Evolutionary conservation across 2,113 vertebrate genomes (phyloP).

Genomic region (Piprites chloris): DNA sequence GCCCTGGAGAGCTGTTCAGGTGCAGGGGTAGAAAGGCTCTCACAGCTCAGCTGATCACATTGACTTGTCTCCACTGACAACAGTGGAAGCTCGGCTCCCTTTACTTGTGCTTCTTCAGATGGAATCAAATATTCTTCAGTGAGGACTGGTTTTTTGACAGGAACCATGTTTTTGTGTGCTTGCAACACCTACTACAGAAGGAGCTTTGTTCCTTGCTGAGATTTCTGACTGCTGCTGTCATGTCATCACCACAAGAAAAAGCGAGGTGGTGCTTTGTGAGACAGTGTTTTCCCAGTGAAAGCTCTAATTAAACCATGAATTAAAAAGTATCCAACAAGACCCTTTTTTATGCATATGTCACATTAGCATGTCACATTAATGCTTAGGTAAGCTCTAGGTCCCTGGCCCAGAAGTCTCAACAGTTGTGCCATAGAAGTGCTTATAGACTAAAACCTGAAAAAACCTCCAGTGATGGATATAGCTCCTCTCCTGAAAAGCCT

Average conservation of each 20-base stretch:
- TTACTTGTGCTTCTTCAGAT: not conserved
- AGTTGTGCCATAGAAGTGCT: not conserved
- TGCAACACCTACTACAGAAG: not conserved
- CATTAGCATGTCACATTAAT: not conserved
- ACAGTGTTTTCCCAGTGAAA: not conserved
- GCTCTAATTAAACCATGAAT: not conserved
- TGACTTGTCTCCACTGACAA: not conserved
- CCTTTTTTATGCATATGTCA: not conserved
- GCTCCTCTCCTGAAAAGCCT: not conserved
- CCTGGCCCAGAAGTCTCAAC: not conserved
- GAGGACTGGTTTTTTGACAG: not conserved
- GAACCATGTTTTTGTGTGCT: not conserved
- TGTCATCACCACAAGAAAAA: not conserved
- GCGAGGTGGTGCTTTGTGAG: not conserved
- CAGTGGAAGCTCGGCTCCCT: not conserved
- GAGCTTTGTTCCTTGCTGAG: not conserved
- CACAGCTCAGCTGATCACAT: rapidly evolving
- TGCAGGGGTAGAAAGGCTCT: not conserved
- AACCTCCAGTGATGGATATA: not conserved
- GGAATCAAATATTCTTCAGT: not conserved
- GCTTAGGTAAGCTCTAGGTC: rapidly evolving
- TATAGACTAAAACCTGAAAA: not conserved
- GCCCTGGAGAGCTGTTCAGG: not conserved
- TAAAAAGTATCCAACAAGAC: not conserved
- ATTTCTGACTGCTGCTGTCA: not conserved